phyloP scores from a whole-genome alignment of 2,113 vertebrate genomes.

The Pleuronectes platessa region DNA sequence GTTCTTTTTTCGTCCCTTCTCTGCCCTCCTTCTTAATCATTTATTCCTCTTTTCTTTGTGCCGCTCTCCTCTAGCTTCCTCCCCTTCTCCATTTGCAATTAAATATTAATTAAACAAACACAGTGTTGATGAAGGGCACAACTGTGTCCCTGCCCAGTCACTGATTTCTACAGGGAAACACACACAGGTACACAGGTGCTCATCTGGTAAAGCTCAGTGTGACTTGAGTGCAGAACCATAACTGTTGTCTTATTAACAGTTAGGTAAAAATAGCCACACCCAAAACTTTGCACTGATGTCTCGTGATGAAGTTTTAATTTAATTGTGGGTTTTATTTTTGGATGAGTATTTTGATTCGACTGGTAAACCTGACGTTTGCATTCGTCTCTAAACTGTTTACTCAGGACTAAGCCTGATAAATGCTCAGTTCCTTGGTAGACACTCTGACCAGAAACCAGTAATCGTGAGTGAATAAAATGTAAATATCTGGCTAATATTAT shows the following conservation, averaged over 20 bases:
- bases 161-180: conserved; percentile 24
- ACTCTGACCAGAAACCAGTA: not conserved
- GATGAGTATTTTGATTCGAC: not conserved
- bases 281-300: not conserved
- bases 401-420: not conserved
- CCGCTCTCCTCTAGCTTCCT: conserved; percentile 6
- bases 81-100: conserved; percentile 37
- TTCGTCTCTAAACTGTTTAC: not conserved
- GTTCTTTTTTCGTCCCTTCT: not conserved
- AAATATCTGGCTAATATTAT: not conserved
- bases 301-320: not conserved
- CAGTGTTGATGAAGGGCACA: conserved; percentile 10
- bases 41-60: conserved; percentile 3
- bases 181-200: not conserved
- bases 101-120: conserved; percentile 60
- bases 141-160: conserved; percentile 7
- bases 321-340: not conserved
- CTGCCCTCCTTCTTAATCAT: conserved; percentile 35
- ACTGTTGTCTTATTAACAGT: conserved; percentile 32
- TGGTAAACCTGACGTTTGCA: too few species aligned
- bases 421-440: not conserved
- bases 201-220: conserved; percentile 2
- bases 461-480: not conserved
- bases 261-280: conserved; percentile 21
- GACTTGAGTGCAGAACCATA: conserved; percentile 25